Base-by-base conservation (phyloP, 2,888 invertebrate species). In the Drosophila incognita region DNA sequence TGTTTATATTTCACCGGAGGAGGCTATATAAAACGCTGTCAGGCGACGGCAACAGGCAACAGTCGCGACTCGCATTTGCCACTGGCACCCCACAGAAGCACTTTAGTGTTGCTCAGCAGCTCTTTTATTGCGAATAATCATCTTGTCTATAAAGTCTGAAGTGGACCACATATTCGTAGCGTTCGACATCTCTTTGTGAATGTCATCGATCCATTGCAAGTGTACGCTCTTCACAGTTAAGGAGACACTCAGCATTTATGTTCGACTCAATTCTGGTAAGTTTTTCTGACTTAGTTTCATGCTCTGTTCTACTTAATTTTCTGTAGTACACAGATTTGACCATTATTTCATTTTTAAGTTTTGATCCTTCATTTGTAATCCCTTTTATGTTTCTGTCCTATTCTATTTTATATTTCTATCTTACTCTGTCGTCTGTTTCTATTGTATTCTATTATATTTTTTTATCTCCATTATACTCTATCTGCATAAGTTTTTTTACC, bases 1-100 rank as follows among this genome's bases (percentile, higher is more conserved):
- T 21, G 54, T 36, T 6, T 21, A 15, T 15, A 8, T n/a, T 35
- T 36, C 21, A 27, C 48, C 18, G 18, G 2, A 4, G 29, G 2
- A 4, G 51, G 11, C 69, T 21, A 58, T 69, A 69, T 68, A 69
- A 69, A 58, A 42, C 52, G 31, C 1, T 21, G 52, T 10, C 63
- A 31, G 6, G 24, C 48, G 31, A 38, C 31, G 48, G 0, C 5
- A 15, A n/a, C 48, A 13, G 58, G 48, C 59, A 48, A 59, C 63
- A 64, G 63, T 64, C 33, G 18, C 36, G 11, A 36, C n/a, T 58
- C 7, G 21, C 54, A 42, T 13, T 42, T 62, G 57, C 46, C 62
- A 46, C 56, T 21, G 27, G n/a, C 21, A 11, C 11, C 21, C 46
- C 46, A 46, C 46, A 46, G 27, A 27, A 49, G 27, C 10, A 51